Base-by-base conservation (phyloP, 2,113 vertebrate genomes). In the Ceuthmochares aereus region DNA sequence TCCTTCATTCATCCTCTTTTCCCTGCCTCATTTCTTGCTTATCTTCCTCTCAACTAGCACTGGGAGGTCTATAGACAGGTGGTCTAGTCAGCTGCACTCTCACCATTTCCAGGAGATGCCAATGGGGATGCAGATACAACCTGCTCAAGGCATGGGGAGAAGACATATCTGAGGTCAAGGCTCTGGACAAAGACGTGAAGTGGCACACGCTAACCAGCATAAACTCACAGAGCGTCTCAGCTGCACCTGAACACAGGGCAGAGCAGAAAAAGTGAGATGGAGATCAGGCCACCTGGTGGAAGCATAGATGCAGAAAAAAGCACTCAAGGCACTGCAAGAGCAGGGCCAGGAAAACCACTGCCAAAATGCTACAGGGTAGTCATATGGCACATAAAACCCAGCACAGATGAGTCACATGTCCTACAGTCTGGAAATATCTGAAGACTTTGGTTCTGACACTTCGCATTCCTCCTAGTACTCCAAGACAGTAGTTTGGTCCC, bases 1-100 rank as follows among this genome's bases (percentile, higher is more conserved):
- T 87, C 87, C 52, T 92, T 87, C 85, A 79, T 90, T 96, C 85
- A 96, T 81, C n/a, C 70, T 67, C 55, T 70, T 91, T 64, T 70
- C 70, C 30, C 40, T 84, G 45, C 75, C 84, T 54, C 79, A 19
- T 51, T 94, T 87, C 58, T 80, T 4, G 0, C 68, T 34, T 52
- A 62, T 30, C n/a, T 89, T 17, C 74, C 45, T 60, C 42, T 92
- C 67, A 51, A 70, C 58, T 67, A 7, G 12, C 34, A 29, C 34
- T 11, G 37, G 37, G 29, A 93, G 29, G 14, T 52, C 47, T 79
- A 32, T 47, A 32, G 62, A 62, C 52, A 19, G 12, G 26, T 20
- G 30, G 34, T 34, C 68, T 8, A 4, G 10, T 7, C 60, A 59
- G 62, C 37, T 76, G 34, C 0, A 2, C 25, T 49, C n/a, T 19